Base-by-base conservation (phyloP, 2,797 vertebrate genomes). In the Podarcis siculus region DNA sequence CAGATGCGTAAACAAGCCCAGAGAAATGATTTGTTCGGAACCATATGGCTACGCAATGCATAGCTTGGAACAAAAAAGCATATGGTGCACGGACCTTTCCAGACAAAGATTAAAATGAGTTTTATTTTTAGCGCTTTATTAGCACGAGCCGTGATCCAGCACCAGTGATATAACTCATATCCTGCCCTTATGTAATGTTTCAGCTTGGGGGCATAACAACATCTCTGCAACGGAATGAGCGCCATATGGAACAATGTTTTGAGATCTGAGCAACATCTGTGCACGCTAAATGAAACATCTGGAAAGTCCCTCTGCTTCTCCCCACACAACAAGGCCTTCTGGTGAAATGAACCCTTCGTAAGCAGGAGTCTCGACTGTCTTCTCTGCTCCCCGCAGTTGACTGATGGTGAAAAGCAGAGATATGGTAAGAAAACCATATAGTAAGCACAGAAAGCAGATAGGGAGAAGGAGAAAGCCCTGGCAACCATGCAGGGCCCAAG, bases 101-200 rank as follows among this genome's bases (percentile, higher is more conserved):
- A 80, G 42, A 42, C n/a, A 49, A 55, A 66, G 72, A 76, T 45
- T n/a, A 35, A 66, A n/a, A 81, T 73, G 30, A 49, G 64, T 32
- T 32, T 76, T 82, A 87, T 82, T 85, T 89, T 86, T 76, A 85
- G 58, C 83, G 55, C 27, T 85, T 75, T 67, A 76, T 75, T 85
- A 32, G 21, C 35, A 37, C 32, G 67, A 75, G 71, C 39, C n/a
- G 58, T 75, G 23, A 81, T 89, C 23, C 83, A 86, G 42, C 79
- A 32, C 42, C 25, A 76, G 66, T 76, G 78, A 61, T 75, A 27
- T 30, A 64, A 32, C 71, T 75, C 75, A 81, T 85, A 85, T 67
- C 72, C 71, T 30, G 17, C 39, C 71, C 72, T 85, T 89, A 89
- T 67, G 64, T 37, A 86, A 86, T 55, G 42, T 49, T 86, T 55